phyloP scores from a whole-genome alignment of 2,113 vertebrate genomes.

The Otocyon megalotis region DNA sequence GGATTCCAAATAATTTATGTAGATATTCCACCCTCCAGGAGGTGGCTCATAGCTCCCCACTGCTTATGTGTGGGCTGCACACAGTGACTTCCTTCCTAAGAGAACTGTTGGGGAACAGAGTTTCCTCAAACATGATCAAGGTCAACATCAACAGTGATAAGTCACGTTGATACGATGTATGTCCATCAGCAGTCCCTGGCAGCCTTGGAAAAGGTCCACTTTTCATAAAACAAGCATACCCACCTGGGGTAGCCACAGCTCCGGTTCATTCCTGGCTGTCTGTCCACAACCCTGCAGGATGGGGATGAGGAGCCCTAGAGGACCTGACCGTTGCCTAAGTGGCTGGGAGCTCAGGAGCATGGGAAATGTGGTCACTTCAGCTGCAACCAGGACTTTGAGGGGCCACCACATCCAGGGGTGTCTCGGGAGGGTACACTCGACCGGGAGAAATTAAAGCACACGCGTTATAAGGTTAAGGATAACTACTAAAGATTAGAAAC shows the following conservation, averaged over 20 bases:
- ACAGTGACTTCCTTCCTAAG: neutral
- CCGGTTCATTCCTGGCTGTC: neutral
- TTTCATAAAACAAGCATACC: neutral
- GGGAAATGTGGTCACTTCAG: neutral
- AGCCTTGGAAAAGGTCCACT: neutral
- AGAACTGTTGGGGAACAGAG: neutral
- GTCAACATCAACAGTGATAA: neutral
- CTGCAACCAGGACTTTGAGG: neutral
- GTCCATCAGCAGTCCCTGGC: neutral
- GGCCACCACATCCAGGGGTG: neutral
- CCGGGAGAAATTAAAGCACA: neutral
- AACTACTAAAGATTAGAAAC: neutral
- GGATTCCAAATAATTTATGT: neutral
- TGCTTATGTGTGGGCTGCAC: neutral
- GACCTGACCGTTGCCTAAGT: neutral
- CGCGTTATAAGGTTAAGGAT: neutral
- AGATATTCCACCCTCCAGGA: neutral
- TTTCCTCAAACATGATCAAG: neutral
- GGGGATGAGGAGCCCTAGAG: neutral
- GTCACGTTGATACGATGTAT: rapidly evolving
- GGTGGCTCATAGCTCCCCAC: neutral
- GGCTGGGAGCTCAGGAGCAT: neutral
- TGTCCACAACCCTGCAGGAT: neutral
- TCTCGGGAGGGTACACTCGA: too few species aligned
- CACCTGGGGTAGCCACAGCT: neutral